Evolutionary conservation across 2,113 vertebrate genomes (phyloP), one percentile per base, ranked within the genome.

Genomic region (Ceyx margarethae): DNA sequence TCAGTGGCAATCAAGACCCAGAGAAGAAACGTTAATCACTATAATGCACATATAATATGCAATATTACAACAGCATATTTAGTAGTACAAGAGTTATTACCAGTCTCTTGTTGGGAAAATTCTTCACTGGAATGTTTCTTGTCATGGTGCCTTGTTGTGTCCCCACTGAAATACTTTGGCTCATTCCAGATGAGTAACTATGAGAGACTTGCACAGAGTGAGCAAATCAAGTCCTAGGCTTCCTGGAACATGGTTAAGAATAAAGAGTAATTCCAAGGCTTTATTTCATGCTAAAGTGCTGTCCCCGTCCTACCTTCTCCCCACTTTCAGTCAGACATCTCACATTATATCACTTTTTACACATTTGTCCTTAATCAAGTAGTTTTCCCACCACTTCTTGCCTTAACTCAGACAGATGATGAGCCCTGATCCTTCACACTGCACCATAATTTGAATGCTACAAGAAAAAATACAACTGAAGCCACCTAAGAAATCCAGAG

Each of bases 51-150:
- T 13, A n/a, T 22, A 33, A n/a, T 23, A 43, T 4, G 20, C 26
- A 67, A 23, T 13, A 45, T 8, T n/a, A 11, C 8, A 26, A 29
- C 7, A 14, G 11, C 0, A 0, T 20, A 7, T 50, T 43, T 33
- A 46, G n/a, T 20, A 33, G 12, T 3, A 40, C 9, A 26, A 14
- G 16, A 23, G 25, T 7, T 35, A 15, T 1, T 3, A 33, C 17
- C 62, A 71, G 33, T 15, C 60, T 31, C 51, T n/a, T 12, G 5
- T 20, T 9, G 6, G 50, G 61, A 64, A 65, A 61, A 18, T 7
- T 46, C n/a, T 25, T 73, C 35, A 6, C 25, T 33, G n/a, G 4
- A 60, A 67, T 0, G 4, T 0, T 3, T 56, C 54, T 57, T 33
- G 56, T 6, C 29, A 15, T 17, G 9, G 6, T 40, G 11, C 29